Percentiles rank a stretch among this genome's conserved stretches.
Conservation (phyloP, 1,140 invertebrate genomes). For the Atta colombica region DNA sequence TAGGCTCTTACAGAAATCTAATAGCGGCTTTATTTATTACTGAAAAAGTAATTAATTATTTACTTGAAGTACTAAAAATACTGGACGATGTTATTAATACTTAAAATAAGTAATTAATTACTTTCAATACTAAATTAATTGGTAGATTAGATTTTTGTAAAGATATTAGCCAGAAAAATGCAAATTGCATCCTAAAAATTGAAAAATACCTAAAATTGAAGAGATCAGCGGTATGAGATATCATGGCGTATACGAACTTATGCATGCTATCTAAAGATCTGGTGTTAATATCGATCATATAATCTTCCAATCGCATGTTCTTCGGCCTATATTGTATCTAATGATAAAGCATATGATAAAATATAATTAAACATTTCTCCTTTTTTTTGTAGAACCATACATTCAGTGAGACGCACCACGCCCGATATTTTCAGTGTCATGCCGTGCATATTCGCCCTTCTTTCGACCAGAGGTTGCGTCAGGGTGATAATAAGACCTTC, state of each 20-base stretch:
- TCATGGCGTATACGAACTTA: conserved; percentile 76
- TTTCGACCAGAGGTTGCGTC: conserved; percentile 68
- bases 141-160: too few species aligned
- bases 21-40: too few species aligned
- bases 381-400: not conserved
- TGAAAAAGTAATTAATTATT: too few species aligned
- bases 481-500: conserved; percentile 69
- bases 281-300: conserved; percentile 74
- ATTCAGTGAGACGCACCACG: conserved; percentile 70
- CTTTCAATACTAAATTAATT: too few species aligned
- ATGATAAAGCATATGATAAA: not conserved
- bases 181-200: not conserved
- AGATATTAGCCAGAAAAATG: not conserved
- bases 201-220: conserved; percentile 74
- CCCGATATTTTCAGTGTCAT: conserved; percentile 73
- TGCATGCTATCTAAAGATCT: conserved; percentile 76
- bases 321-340: conserved; percentile 76
- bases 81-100: too few species aligned
- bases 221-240: conserved; percentile 71
- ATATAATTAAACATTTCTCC: not conserved
- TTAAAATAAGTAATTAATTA: too few species aligned
- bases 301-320: conserved; percentile 71
- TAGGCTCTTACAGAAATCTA: too few species aligned
- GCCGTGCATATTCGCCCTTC: conserved; percentile 77
- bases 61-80: too few species aligned